A percentile compares a stretch with the other conserved stretches of the same genome.
Evolutionary conservation across 2,888 invertebrate genomes (phyloP).

Genomic region (Drosophila helvetica): DNA sequence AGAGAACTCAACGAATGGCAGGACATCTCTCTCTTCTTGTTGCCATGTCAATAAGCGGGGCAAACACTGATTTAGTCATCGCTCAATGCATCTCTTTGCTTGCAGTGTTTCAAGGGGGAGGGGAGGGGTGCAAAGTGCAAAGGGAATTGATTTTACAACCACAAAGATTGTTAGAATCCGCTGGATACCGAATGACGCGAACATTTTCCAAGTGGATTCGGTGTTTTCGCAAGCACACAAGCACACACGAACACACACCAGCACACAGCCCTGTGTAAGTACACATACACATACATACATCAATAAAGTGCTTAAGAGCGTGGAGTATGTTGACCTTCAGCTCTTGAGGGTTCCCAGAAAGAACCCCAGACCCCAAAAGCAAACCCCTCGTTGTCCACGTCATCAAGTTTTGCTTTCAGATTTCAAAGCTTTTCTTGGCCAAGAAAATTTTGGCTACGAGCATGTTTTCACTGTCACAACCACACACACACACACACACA

Average conservation of each 20-base stretch:
- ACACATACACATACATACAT: constrained; percentile 3
- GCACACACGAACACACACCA: background rate
- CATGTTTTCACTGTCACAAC: constrained; percentile 46
- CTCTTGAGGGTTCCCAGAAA: constrained; percentile 15
- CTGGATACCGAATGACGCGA: constrained; percentile 19
- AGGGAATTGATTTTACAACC: constrained; percentile 48
- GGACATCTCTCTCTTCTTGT: constrained; percentile 12
- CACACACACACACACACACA: no score
- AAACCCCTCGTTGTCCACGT: constrained; percentile 46
- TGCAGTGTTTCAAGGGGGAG: constrained; percentile 11
- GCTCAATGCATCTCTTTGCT: constrained; percentile 37
- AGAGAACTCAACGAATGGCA: constrained; percentile 36
- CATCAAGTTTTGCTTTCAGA: constrained; percentile 40
- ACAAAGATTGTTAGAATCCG: constrained; percentile 28
- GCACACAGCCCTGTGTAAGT: background rate
- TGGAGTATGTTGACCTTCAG: constrained; percentile 56
- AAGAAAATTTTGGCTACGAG: constrained; percentile 34
- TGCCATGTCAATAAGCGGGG: constrained; percentile 8
- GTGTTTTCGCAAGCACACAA: background rate
- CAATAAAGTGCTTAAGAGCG: background rate
- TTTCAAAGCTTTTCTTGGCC: constrained; percentile 14
- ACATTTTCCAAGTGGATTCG: constrained; percentile 11
- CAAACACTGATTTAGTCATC: constrained; percentile 47
- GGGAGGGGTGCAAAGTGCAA: background rate
- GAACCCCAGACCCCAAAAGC: no score